A percentile compares a stretch with the other conserved stretches of the same genome.
These are phyloP conservation scores for Hippocampus guttulatus DNA, from an alignment of 2,113 vertebrate species.

Conservation along the genomic window DNA sequence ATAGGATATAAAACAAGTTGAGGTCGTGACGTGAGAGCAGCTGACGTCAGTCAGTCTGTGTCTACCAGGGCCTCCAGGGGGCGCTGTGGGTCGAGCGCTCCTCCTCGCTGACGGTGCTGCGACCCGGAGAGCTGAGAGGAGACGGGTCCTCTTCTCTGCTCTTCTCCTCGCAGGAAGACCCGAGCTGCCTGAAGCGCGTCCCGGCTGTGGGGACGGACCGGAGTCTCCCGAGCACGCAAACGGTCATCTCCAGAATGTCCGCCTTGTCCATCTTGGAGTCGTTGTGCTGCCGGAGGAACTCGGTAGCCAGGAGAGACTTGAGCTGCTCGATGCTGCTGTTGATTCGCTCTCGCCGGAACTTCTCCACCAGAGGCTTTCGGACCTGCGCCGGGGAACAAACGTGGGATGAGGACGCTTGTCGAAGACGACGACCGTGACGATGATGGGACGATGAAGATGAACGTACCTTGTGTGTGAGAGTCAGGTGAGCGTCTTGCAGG, in stretches of 20 bases:
- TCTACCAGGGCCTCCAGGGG: conserved; percentile 73
- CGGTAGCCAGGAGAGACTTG: conserved; percentile 62
- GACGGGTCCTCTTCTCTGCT: conserved; percentile 32
- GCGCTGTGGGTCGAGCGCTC: conserved; percentile 26
- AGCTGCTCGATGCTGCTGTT: conserved; percentile 61
- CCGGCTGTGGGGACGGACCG: conserved; percentile 53
- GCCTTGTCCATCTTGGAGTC: conserved; percentile 71
- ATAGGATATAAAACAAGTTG: conserved; percentile 10
- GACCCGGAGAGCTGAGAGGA: conserved; percentile 30
- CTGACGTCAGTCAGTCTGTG: conserved; percentile 11
- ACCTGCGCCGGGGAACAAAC: conserved; percentile 46
- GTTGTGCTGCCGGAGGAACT: conserved; percentile 57
- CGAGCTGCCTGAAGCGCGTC: conserved; percentile 41
- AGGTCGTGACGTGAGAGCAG: neutral
- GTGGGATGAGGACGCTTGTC: neutral
- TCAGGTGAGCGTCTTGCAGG: conserved; percentile 44
- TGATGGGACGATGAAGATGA: conserved; percentile 1
- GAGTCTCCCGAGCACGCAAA: conserved; percentile 44
- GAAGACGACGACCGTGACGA: neutral
- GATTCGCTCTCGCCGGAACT: conserved; percentile 62
- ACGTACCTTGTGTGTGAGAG: conserved; percentile 64
- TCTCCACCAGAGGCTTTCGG: conserved; percentile 64
- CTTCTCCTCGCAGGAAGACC: conserved; percentile 31
- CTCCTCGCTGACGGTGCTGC: conserved; percentile 30
- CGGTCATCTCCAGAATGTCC: conserved; percentile 65